phyloP scores from a whole-genome alignment of 2,113 vertebrate genomes.

The Nothocercus julius region DNA sequence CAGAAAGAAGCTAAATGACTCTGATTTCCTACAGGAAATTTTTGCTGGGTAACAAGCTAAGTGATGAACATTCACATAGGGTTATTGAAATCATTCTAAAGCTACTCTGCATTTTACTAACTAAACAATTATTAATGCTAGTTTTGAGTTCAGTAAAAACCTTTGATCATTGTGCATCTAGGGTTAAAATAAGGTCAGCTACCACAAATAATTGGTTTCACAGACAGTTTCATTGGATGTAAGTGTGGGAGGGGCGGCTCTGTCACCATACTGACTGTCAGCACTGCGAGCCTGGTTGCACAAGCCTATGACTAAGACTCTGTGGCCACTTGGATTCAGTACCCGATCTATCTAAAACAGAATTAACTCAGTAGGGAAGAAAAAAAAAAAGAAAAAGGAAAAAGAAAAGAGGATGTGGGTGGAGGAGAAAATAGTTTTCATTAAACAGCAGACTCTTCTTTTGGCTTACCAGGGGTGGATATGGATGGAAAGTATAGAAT shows the following conservation, averaged over 20 bases:
- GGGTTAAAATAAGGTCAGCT: background rate
- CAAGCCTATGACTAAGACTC: background rate
- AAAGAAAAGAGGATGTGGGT: fast-evolving
- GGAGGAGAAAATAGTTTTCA: background rate
- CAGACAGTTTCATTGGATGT: background rate
- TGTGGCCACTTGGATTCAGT: background rate
- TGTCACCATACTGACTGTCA: background rate
- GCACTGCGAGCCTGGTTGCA: background rate
- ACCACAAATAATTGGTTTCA: background rate
- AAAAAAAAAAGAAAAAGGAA: background rate
- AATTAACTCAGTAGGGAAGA: background rate
- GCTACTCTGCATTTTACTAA: background rate
- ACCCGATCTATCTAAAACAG: background rate
- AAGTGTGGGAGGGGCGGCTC: background rate
- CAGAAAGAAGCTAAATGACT: background rate
- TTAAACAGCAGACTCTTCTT: background rate
- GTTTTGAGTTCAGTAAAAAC: background rate
- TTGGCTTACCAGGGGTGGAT: background rate
- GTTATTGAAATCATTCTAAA: background rate
- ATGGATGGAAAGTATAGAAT: background rate
- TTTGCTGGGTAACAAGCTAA: background rate
- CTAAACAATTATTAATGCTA: background rate
- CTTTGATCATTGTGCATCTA: background rate
- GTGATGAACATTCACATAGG: background rate
- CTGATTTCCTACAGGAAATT: background rate